Percentiles rank a stretch among this genome's conserved stretches.
Conservation (phyloP, 2,797 vertebrate genomes). For the Megaceryle alcyon region DNA sequence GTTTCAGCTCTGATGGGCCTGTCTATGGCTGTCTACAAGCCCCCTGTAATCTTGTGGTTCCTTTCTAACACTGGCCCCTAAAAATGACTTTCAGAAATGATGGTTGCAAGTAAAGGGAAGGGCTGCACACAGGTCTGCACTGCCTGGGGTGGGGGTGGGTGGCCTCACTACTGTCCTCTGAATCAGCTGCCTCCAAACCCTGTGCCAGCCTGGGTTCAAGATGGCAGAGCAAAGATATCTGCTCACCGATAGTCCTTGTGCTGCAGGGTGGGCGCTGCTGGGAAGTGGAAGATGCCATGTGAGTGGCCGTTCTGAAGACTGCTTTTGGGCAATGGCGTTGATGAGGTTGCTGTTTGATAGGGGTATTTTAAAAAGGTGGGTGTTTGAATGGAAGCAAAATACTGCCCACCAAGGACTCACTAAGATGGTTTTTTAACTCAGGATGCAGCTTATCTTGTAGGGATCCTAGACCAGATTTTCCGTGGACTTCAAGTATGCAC, state of each 20-base stretch:
- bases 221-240: not conserved
- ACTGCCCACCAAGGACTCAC: not conserved
- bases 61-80: not conserved
- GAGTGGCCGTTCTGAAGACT: not conserved
- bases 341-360: not conserved
- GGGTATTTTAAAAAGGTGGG: not conserved
- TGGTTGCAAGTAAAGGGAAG: not conserved
- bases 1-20: not conserved
- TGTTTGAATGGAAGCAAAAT: not conserved
- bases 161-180: not conserved
- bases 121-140: not conserved
- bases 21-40: not conserved
- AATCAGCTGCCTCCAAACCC: not conserved
- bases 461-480: not conserved
- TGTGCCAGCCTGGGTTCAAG: not conserved
- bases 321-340: not conserved
- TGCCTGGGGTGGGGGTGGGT: accelerated
- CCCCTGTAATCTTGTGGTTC: not conserved
- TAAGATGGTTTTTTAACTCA: not conserved
- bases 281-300: not conserved
- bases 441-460: not conserved
- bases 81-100: not conserved
- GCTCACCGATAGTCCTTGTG: not conserved
- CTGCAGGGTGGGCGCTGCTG: not conserved
- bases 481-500: accelerated